Evolutionary conservation across 1,140 invertebrate species (phyloP), one percentile per base, ranked within the genome.

Genomic region (Rhagoletis pomonella): DNA sequence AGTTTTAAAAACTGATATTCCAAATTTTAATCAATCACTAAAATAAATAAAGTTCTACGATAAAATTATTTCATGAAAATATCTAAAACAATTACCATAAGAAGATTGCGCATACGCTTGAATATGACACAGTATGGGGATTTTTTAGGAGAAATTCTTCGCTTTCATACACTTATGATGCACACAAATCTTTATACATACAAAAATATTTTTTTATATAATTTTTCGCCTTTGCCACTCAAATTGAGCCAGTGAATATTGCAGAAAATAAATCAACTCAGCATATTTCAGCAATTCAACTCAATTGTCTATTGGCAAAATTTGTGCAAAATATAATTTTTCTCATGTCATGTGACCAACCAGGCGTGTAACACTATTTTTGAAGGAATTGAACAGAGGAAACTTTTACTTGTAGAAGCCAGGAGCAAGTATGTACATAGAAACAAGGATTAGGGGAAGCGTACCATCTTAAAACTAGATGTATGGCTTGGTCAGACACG

Each of bases 251-350:
- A 47, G 47, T 81, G 29, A 55, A 81, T 81, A 55, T 55, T 58
- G 4, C 55, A 19, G 73, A 0, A 81, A 29, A 14, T 58, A 81
- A 81, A 55, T 81, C 73, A 81, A 58, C 17, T 81, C 50, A 81
- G 73, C 73, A 81, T 81, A 81, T 81, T 81, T 81, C 73, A 81
- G n/a, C 73, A 55, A 81, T 55, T 58, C 73, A 81, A 81, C 73
- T 55, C 73, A 39, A 81, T 81, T 81, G 73, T 81, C 73, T 81
- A 81, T 81, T 81, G 44, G 47, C 73, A 39, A 81, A 81, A 81
- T 81, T 81, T 81, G 73, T 55, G 17, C 73, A 81, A 81, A 81
- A 81, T 81, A 81, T 81, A 17, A 55, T 81, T 81, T 81, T n/a
- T 81, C 6, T n/a, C 6, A 55, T 29, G 73, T 81, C 47, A 55